Evolutionary conservation across 2,113 vertebrate genomes (phyloP), one percentile per base, ranked within the genome.

Genomic region (Ochotona curzoniae): DNA sequence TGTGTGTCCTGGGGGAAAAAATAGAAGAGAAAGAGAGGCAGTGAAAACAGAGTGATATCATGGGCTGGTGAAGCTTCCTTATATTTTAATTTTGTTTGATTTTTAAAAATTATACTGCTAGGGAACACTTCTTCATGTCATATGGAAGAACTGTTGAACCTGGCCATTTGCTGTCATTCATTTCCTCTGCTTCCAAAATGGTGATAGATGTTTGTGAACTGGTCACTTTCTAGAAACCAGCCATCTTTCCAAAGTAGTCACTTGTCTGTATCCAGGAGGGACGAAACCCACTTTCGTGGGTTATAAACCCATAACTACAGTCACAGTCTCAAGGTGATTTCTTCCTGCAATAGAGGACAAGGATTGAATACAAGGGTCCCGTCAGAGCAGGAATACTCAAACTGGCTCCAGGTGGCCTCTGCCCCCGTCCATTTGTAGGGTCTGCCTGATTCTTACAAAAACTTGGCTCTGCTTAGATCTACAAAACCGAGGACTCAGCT

Each of bases 71-170:
- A 47, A 35, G 35, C 32, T 76, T 44, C 26, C 35, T 60, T 83
- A 28, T 74, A 47, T 64, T 89, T 89, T 83, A 14, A 87, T 87
- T 78, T 66, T 76, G 18, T 82, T 64, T 92, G 69, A 51, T 80
- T 26, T 75, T 91, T n/a, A 38, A 64, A 84, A 75, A 20, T 18
- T 7, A 1, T 26, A 44, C 14, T 15, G 80, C 35, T 8, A 76
- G 21, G 81, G 47, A 83, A 73, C 28, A 30, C 63, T 54, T 69
- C 57, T 78, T 70, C 86, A 25, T 63, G 13, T 47, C 32, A 30
- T 15, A 4, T 8, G n/a, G 71, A 66, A 93, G 74, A 83, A 49
- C 57, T 71, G 23, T 47, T 84, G 69, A 44, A 44, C 63, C 54
- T 78, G 25, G 30, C 54, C 57, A 9, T 54, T 63, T 35, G 80